A percentile compares a stretch with the other conserved stretches of the same genome.
phyloP scores from a whole-genome alignment of 2,888 invertebrate genomes.

The Scaptomyza cyrtandrae region DNA sequence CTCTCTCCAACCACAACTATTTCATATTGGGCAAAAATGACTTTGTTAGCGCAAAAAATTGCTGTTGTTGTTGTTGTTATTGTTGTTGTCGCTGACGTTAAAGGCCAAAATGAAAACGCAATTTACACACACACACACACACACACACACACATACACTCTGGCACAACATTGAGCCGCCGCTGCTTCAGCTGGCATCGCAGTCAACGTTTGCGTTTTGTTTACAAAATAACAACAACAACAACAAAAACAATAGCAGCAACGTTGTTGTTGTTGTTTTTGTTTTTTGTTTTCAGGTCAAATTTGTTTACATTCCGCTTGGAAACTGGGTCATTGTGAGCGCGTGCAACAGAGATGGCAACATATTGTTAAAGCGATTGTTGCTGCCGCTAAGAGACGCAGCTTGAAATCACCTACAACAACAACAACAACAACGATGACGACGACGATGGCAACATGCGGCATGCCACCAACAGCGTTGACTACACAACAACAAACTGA shows the following conservation, averaged over 20 bases:
- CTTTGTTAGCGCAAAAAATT: slow-evolving; percentile 64
- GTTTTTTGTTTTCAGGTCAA: slow-evolving; percentile 83
- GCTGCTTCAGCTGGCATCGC: slow-evolving; percentile 51
- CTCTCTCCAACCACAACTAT: slow-evolving; percentile 51
- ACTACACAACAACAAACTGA: slow-evolving; percentile 30
- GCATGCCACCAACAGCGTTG: slow-evolving; percentile 65
- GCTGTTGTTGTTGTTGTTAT: slow-evolving; percentile 24
- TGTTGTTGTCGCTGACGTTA: slow-evolving; percentile 52
- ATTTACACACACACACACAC: slow-evolving; percentile 45
- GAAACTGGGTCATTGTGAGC: slow-evolving; percentile 82
- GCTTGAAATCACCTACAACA: slow-evolving; percentile 60
- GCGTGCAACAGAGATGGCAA: slow-evolving; percentile 59
- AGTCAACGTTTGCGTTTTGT: slow-evolving; percentile 68
- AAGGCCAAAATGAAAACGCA: slow-evolving; percentile 71
- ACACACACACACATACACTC: slow-evolving; percentile 19
- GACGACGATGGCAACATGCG: slow-evolving; percentile 50
- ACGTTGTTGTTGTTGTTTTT: slow-evolving; percentile 50
- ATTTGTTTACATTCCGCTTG: slow-evolving; percentile 82
- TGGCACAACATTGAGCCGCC: slow-evolving; percentile 49
- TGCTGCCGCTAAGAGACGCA: slow-evolving; percentile 55
- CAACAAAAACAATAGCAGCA: slow-evolving; percentile 56
- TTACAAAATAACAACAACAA: slow-evolving; percentile 76
- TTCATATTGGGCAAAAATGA: slow-evolving; percentile 70
- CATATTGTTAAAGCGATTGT: slow-evolving; percentile 49
- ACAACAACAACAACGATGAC: neutral